These are phyloP conservation scores for Melopsittacus undulatus DNA, from an alignment of 2,797 vertebrate species.

Conservation along the genomic window DNA sequence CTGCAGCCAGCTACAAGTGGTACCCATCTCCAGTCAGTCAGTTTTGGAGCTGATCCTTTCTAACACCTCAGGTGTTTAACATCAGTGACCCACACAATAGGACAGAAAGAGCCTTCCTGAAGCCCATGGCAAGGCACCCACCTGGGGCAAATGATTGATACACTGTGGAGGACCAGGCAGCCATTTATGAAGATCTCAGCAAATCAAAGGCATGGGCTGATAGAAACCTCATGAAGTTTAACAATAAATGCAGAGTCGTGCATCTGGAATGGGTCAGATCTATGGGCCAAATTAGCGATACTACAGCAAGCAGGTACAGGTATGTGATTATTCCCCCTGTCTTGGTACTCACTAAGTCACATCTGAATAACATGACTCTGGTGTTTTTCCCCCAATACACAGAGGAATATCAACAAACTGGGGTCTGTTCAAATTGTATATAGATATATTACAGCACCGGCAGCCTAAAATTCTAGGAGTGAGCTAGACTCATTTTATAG, in stretches of 20 bases:
- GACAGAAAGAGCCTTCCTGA: neutral
- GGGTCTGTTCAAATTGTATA: neutral
- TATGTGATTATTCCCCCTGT: neutral
- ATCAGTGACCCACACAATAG: accelerated
- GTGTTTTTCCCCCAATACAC: neutral
- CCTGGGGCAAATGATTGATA: neutral
- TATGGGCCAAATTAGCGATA: neutral
- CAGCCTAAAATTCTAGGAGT: neutral
- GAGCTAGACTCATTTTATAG: neutral
- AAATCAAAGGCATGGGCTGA: neutral
- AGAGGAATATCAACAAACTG: neutral
- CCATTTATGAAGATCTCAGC: neutral
- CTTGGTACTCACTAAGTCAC: neutral
- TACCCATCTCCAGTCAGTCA: neutral
- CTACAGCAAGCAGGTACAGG: neutral
- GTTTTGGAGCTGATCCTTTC: neutral
- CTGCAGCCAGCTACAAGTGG: neutral
- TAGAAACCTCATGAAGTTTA: neutral
- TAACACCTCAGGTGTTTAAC: neutral
- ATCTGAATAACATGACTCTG: neutral
- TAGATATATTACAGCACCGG: neutral
- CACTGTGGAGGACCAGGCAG: neutral
- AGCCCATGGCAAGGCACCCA: neutral
- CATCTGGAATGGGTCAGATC: neutral
- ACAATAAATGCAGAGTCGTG: neutral